A percentile compares a stretch with the other conserved stretches of the same genome.
phyloP scores from a whole-genome alignment of 2,888 invertebrate species.

The Pemphredon lugubris region DNA sequence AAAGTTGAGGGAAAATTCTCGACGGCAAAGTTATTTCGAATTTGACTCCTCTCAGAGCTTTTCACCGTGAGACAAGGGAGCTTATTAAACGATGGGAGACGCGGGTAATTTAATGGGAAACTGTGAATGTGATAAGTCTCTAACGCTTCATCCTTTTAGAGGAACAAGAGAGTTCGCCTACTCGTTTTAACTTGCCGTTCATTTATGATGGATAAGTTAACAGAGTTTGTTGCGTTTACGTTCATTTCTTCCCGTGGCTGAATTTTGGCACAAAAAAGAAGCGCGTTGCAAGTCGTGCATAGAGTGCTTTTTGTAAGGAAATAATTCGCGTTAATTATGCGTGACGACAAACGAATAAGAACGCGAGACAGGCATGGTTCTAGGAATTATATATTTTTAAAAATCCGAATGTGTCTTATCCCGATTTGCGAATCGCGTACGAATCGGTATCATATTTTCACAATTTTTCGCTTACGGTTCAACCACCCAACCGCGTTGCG shows the following conservation, averaged over 20 bases:
- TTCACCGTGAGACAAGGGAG: not conserved
- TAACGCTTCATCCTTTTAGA: not conserved
- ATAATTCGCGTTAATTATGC: too few species aligned
- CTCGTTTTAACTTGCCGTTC: too few species aligned
- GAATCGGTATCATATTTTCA: too few species aligned
- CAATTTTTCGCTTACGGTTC: too few species aligned
- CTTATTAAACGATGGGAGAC: slow-evolving; percentile 23
- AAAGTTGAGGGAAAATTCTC: slow-evolving; percentile 17
- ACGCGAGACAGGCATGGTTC: too few species aligned
- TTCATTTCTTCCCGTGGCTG: not conserved
- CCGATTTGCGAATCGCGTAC: too few species aligned
- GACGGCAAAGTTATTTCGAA: not conserved
- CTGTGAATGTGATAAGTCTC: not conserved
- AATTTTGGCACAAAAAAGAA: not conserved
- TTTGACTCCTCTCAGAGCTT: not conserved
- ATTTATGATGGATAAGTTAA: not conserved
- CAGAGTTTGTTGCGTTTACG: not conserved
- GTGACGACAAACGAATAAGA: too few species aligned
- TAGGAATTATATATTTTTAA: too few species aligned
- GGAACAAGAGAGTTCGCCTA: not conserved
- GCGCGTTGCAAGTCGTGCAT: not conserved
- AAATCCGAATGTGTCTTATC: too few species aligned
- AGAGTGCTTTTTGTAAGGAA: too few species aligned
- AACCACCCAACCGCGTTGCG: too few species aligned
- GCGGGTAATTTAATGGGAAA: slow-evolving; percentile 35